A percentile compares a stretch with the other conserved stretches of the same genome.
Conservation (phyloP, 2,113 vertebrate species). For the Okapia johnstoni region DNA sequence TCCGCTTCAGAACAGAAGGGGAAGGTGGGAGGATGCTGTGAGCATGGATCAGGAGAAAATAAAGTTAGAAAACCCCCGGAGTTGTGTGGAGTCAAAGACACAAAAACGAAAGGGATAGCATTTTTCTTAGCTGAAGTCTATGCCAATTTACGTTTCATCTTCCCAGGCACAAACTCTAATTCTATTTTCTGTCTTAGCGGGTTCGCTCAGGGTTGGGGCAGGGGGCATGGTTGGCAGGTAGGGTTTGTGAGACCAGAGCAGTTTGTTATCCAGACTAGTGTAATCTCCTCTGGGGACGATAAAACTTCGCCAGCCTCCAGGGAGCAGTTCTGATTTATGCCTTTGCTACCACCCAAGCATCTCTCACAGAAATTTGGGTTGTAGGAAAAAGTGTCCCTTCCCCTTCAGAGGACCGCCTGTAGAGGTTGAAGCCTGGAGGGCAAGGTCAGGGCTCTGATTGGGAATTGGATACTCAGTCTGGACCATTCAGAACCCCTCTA, state of each 20-base stretch:
- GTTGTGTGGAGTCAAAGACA: background rate
- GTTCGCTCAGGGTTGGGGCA: background rate
- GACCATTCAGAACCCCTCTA: background rate
- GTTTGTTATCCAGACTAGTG: background rate
- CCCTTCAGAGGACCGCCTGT: background rate
- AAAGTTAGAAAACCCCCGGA: background rate
- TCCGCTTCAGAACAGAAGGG: background rate
- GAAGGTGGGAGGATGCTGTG: background rate
- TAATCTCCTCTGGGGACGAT: background rate
- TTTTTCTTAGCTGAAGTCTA: background rate
- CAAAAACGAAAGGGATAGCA: background rate
- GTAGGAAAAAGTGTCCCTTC: background rate
- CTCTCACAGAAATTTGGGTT: background rate
- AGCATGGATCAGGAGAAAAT: background rate
- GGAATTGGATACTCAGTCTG: background rate
- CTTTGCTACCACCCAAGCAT: background rate
- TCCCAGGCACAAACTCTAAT: too few species aligned
- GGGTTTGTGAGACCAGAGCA: background rate
- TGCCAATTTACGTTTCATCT: background rate
- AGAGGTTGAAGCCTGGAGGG: background rate
- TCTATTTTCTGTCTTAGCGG: background rate
- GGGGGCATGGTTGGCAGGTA: too few species aligned
- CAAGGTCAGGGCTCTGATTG: background rate
- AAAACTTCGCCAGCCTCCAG: background rate
- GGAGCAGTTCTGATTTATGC: background rate